A percentile compares a stretch with the other conserved stretches of the same genome.
Conservation (phyloP, 2,797 vertebrate species). For the Zonotrichia albicollis region DNA sequence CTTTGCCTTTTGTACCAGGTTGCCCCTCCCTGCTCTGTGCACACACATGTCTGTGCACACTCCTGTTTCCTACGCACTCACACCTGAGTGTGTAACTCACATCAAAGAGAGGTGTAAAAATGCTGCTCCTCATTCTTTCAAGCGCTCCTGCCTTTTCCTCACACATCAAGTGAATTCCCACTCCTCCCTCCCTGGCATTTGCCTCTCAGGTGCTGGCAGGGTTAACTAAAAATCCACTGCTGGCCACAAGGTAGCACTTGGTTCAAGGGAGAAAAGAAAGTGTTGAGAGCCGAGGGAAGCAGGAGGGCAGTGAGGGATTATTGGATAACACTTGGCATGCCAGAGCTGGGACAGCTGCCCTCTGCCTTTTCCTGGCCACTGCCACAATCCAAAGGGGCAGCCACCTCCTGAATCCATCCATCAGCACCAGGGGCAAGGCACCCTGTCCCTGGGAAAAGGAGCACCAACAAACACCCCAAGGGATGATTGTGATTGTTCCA, state of each 20-base stretch:
- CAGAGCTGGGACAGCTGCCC: not conserved
- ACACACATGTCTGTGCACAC: not conserved
- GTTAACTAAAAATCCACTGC: slow-evolving; percentile 26
- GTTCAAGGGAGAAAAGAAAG: slow-evolving; percentile 33
- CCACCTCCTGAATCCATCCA: not conserved
- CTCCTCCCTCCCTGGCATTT: not conserved
- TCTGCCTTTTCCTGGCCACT: not conserved
- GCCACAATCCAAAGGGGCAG: not conserved
- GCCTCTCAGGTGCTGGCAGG: not conserved
- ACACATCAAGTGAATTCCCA: not conserved
- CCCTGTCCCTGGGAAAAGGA: not conserved
- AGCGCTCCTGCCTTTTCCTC: not conserved
- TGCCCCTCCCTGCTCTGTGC: slow-evolving; percentile 7
- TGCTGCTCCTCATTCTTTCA: not conserved
- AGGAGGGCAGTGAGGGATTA: not conserved
- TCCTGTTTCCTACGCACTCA: not conserved
- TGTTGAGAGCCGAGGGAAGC: not conserved
- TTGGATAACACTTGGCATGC: not conserved
- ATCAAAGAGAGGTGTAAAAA: not conserved
- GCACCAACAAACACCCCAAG: not conserved
- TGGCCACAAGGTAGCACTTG: slow-evolving; percentile 48
- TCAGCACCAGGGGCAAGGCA: not conserved
- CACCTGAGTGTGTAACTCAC: not conserved
- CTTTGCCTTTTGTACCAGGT: slow-evolving; percentile 57
- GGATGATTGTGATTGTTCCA: not conserved